phyloP scores from a whole-genome alignment of 2,888 invertebrate genomes.

The Perdita meconis region DNA sequence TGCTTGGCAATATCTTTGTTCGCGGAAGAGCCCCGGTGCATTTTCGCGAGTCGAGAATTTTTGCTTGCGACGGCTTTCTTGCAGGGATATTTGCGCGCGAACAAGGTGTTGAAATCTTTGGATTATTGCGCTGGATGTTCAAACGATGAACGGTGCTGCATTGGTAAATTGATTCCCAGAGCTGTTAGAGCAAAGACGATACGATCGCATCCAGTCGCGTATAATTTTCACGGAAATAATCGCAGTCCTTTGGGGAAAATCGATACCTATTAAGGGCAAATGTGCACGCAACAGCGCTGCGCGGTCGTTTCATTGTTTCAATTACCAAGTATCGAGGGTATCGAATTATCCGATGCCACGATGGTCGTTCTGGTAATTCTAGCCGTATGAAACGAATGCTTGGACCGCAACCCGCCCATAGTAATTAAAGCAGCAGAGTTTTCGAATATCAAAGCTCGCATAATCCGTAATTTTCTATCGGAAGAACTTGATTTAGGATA shows the following conservation, averaged over 20 bases:
- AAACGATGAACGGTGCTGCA: too few relatives aligned
- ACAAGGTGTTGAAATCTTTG: too few relatives aligned
- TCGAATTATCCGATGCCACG: slow-evolving; percentile 8
- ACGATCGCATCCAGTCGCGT: too few relatives aligned
- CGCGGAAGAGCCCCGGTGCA: not conserved
- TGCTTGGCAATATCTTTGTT: not conserved
- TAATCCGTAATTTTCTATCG: too few relatives aligned
- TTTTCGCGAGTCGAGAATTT: too few relatives aligned
- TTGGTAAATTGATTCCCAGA: too few relatives aligned
- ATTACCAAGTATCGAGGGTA: slow-evolving; percentile 11
- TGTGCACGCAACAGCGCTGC: not conserved
- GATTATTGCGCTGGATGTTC: too few relatives aligned
- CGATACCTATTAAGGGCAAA: not conserved
- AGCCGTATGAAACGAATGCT: not conserved
- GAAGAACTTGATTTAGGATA: too few relatives aligned
- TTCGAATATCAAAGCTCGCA: not conserved
- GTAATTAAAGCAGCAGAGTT: slow-evolving; percentile 24
- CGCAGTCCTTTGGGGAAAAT: not conserved
- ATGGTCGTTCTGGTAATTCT: slow-evolving; percentile 23
- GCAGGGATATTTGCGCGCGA: too few relatives aligned
- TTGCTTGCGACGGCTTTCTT: not conserved
- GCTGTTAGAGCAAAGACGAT: too few relatives aligned
- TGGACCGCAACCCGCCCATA: not conserved
- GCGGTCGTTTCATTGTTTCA: slow-evolving; percentile 19
- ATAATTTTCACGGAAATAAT: too few relatives aligned